Percentiles rank a stretch among this genome's conserved stretches.
Conservation (phyloP, 2,113 vertebrate species). For the Labeo catla region DNA sequence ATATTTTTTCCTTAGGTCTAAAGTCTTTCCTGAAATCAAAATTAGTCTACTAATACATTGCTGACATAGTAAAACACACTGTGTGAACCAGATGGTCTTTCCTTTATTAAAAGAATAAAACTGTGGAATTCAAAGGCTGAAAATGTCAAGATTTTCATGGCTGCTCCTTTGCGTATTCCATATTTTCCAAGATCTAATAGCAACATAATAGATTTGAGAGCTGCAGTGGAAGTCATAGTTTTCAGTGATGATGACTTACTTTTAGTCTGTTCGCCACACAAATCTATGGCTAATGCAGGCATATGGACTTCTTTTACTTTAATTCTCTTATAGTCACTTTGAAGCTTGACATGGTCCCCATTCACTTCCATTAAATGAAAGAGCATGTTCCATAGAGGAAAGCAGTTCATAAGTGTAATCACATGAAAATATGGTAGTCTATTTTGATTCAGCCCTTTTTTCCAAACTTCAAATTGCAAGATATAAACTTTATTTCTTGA, state of each 20-base stretch:
- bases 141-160: background rate
- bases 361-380: background rate
- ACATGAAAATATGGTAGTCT: no score
- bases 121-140: background rate
- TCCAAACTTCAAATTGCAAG: no score
- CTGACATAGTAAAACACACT: conserved; percentile 2
- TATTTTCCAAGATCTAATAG: no score
- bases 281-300: background rate
- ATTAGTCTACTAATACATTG: background rate
- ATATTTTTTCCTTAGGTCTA: background rate
- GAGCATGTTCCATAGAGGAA: background rate
- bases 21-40: background rate
- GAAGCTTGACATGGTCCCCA: background rate
- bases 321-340: background rate
- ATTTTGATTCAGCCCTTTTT: no score
- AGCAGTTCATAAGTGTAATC: background rate
- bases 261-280: background rate
- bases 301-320: background rate
- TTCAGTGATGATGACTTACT: background rate
- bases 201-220: background rate
- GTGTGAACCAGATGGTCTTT: conserved; percentile 14
- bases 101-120: background rate
- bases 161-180: background rate
- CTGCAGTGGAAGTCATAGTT: background rate
- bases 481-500: no score